phyloP scores from a whole-genome alignment of 2,797 vertebrate genomes.

The Saxicola maurus region DNA sequence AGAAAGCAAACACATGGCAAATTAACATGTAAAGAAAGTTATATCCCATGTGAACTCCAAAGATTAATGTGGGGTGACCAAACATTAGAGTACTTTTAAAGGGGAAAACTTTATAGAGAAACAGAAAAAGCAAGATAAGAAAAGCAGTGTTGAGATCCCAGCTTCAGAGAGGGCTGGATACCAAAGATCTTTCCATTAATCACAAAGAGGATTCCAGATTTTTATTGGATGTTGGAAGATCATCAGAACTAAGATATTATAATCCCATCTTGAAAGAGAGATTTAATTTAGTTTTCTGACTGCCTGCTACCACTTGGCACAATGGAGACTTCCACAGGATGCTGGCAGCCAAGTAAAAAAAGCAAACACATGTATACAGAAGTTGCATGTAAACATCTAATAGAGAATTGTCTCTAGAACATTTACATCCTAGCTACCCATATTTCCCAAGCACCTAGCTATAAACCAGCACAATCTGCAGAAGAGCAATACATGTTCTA shows the following conservation, averaged over 20 bases:
- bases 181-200: not conserved
- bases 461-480: not conserved
- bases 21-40: conserved; percentile 32
- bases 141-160: not conserved
- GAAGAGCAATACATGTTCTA: not conserved
- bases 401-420: not conserved
- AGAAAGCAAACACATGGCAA: conserved; percentile 6
- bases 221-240: not conserved
- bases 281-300: not conserved
- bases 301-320: not conserved
- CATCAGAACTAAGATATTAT: not conserved
- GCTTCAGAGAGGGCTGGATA: not conserved
- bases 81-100: not conserved
- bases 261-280: not conserved
- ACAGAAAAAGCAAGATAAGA: not conserved
- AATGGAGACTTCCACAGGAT: not conserved
- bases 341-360: not conserved
- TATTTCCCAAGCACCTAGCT: not conserved
- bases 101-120: not conserved
- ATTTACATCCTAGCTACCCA: not conserved
- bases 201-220: not conserved
- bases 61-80: not conserved
- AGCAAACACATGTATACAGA: not conserved
- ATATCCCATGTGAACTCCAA: not conserved
- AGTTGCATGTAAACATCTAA: not conserved